A percentile compares a stretch with the other conserved stretches of the same genome.
Conservation (phyloP, 1,140 invertebrate genomes). For the Drosophila sp. region DNA sequence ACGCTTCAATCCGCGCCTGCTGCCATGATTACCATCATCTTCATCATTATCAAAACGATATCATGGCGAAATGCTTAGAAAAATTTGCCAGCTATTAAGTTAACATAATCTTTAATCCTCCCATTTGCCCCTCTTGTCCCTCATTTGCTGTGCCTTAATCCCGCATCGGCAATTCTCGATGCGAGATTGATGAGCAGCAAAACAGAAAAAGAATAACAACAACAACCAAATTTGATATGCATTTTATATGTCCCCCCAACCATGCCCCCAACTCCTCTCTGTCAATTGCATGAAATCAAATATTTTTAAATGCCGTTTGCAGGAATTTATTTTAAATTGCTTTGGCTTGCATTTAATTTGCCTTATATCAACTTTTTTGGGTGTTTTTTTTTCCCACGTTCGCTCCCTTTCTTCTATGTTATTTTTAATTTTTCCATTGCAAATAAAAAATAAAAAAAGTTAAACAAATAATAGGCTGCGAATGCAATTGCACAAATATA, state of each 20-base stretch:
- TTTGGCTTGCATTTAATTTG: conserved; percentile 56
- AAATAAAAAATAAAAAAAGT: conserved; percentile 27
- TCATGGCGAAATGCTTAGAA: conserved; percentile 35
- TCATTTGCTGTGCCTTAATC: conserved; percentile 72
- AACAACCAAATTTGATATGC: conserved; percentile 19
- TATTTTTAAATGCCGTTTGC: conserved; percentile 51
- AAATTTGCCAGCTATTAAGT: conserved; percentile 53
- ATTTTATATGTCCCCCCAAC: conserved; percentile 16
- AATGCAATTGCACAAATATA: conserved; percentile 26
- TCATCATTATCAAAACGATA: not conserved
- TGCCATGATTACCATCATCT: conserved; percentile 83
- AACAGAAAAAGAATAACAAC: conserved; percentile 17
- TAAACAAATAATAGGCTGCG: conserved; percentile 34
- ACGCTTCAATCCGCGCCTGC: conserved; percentile 91
- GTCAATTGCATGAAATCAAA: conserved; percentile 29
- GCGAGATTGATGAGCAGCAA: conserved; percentile 77
- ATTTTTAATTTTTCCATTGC: conserved; percentile 16
- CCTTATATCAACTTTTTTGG: conserved; percentile 12
- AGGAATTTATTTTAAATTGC: conserved; percentile 48
- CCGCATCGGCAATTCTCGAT: conserved; percentile 56
- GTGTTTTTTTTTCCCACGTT: conserved; percentile 22
- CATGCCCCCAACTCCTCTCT: conserved; percentile 9
- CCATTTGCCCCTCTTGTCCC: not conserved
- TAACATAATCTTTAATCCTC: conserved; percentile 60
- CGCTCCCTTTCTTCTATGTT: conserved; percentile 4